phyloP scores from a whole-genome alignment of 2,113 vertebrate genomes.

The Festucalex cinctus region DNA sequence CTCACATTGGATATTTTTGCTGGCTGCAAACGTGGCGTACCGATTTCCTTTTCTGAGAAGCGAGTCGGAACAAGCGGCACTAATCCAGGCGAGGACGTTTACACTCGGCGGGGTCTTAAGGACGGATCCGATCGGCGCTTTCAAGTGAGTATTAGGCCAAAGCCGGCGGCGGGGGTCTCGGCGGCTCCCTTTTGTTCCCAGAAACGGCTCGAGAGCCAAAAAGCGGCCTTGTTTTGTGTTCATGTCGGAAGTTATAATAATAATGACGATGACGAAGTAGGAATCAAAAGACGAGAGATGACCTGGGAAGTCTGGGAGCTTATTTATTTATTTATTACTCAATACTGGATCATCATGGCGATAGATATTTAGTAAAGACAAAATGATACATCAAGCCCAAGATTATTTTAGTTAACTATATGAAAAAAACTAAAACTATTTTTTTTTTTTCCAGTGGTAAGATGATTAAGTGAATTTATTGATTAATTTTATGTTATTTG shows the following conservation, averaged over 20 bases:
- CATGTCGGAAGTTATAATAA: constrained; percentile 9
- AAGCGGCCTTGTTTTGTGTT: constrained; percentile 8
- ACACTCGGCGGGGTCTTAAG: constrained; percentile 39
- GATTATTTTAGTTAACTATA: no score
- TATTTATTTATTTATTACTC: background rate
- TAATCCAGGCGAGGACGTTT: constrained; percentile 38
- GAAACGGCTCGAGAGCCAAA: constrained; percentile 4
- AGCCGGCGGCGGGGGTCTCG: constrained; percentile 42
- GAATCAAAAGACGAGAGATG: background rate
- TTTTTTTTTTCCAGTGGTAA: no score
- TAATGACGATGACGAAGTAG: constrained; percentile 1
- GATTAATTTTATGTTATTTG: no score
- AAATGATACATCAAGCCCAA: no score
- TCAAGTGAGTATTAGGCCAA: constrained; percentile 59
- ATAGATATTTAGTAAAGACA: no score
- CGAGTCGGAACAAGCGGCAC: constrained; percentile 14
- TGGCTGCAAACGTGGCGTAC: constrained; percentile 14
- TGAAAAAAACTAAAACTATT: no score
- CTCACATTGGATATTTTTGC: background rate
- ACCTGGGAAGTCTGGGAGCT: background rate
- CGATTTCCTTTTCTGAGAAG: constrained; percentile 9
- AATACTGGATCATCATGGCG: no score
- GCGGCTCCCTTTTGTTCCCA: constrained; percentile 50
- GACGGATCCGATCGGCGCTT: constrained; percentile 54
- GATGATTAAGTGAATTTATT: no score